A percentile compares a stretch with the other conserved stretches of the same genome.
phyloP scores from a whole-genome alignment of 2,888 invertebrate species.

The Nephrotoma flavescens region DNA sequence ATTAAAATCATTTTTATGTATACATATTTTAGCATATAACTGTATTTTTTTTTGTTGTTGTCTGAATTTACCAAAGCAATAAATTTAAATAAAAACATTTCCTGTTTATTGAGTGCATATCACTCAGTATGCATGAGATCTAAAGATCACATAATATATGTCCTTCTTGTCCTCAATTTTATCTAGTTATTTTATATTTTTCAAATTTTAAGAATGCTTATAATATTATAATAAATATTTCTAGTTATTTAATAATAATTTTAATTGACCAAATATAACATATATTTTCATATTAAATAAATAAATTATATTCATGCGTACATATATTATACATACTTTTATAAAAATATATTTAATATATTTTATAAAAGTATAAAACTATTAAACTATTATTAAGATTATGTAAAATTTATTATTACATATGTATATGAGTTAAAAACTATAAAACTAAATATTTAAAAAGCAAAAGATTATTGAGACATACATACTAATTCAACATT shows the following conservation, averaged over 20 bases:
- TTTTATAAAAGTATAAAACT: background rate
- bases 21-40: background rate
- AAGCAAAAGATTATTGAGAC: background rate
- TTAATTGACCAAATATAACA: background rate
- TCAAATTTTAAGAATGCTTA: background rate
- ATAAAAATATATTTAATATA: background rate
- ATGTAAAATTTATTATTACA: background rate
- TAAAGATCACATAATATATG: background rate
- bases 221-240: background rate
- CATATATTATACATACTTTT: background rate
- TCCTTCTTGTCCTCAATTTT: background rate
- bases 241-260: background rate
- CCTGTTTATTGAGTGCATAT: background rate
- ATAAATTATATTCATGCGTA: background rate
- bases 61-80: background rate
- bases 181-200: background rate
- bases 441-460: background rate
- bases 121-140: background rate
- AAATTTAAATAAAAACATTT: background rate
- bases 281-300: background rate
- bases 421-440: background rate
- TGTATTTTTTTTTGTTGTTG: background rate
- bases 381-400: background rate
- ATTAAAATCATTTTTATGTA: background rate
- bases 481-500: background rate